Base-by-base conservation (phyloP, 2,888 invertebrate species). In the Sphecodes monilicornis region DNA sequence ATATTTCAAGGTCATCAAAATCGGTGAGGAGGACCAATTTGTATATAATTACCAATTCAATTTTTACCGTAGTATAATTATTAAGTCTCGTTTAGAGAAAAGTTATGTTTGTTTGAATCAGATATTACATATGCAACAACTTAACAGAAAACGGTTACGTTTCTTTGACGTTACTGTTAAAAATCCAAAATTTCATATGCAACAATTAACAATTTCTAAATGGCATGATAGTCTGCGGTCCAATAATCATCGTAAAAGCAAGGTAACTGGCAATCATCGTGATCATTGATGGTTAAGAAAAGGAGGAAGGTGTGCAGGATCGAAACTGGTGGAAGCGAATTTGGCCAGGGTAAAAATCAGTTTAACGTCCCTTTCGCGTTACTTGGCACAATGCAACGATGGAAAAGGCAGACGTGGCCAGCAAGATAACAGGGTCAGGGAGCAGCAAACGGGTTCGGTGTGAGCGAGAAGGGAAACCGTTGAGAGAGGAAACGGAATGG, bases 401-500 rank as follows among this genome's bases (percentile, higher is more conserved):
- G 54, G 85, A 89, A 86, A 85, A 89, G 84, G 86, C 84, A 82
- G 84, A 78, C 82, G 80, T 68, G 85, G 76, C 36, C 76, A 71
- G 81, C 73, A 81, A 80, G 86, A 86, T 86, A 87, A 90, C 83
- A 84, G 86, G 87, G 85, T 87, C 86, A 89, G 85, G 85, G 82
- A 78, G 85, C 57, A 70, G 76, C 77, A 70, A 80, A 80, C 36
- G 80, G 76, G 66, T 50, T 50, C 22, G 50, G 50, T n/a, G 81
- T 74, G 86, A 75, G 86, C 82, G 86, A 68, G 80, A 72, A 85
- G 36, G 69, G 86, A 84, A 76, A 81, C 26, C 80, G 74, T 50
- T 54, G 83, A 29, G 87, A 87, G 86, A 86, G 89, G 76, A 87
- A 89, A 89, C 86, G 90, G 92, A 94, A 93, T 91, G 92, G 94